Base-by-base conservation (phyloP, 2,797 vertebrate genomes). In the Sphaeramia orbicularis region DNA sequence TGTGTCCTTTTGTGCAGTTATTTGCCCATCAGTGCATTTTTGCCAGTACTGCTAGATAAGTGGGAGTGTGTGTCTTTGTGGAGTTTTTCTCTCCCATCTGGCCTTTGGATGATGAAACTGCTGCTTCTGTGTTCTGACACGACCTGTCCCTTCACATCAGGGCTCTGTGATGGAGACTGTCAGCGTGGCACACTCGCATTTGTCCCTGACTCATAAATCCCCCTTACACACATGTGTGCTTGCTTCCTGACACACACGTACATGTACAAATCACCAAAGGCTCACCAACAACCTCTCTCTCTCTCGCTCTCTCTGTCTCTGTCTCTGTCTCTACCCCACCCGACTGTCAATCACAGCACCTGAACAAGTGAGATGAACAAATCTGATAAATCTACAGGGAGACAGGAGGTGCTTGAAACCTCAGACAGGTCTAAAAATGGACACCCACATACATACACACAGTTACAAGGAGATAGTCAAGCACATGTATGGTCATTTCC, bases 141-240 rank as follows among this genome's bases (percentile, higher is more conserved):
- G 24, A 61, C 70, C 68, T 83, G 89, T 91, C 90, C 80, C 76
- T 74, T 91, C 81, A 41, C 75, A 90, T 93, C 81, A 90, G 77
- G 58, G 51, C 75, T 48, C 53, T 38, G 67, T 89, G 90, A 92
- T 85, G 74, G 89, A 91, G 75, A 78, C 74, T 63, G 89, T 89
- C 86, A 90, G 78, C 0, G 11, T 44, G 63, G 78, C 74, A 71
- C 59, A 49, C 74, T 82, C 6, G 10, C 83, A 42, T 85, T 85
- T 74, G 81, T 80, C 76, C 80, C 81, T 78, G 74, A 86, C 86
- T 87, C 86, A 86, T 78, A 77, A 86, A 76, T 78, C 69, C 75
- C 63, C 44, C 54, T 52, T 21, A 51, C 68, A 57, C 59, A 71
- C 55, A 42, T 32, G 56, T 30, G 13, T 13, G 32, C 37, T 24